Evolutionary conservation across 2,888 invertebrate genomes (phyloP).

Genomic region (Cerastis leucographa): DNA sequence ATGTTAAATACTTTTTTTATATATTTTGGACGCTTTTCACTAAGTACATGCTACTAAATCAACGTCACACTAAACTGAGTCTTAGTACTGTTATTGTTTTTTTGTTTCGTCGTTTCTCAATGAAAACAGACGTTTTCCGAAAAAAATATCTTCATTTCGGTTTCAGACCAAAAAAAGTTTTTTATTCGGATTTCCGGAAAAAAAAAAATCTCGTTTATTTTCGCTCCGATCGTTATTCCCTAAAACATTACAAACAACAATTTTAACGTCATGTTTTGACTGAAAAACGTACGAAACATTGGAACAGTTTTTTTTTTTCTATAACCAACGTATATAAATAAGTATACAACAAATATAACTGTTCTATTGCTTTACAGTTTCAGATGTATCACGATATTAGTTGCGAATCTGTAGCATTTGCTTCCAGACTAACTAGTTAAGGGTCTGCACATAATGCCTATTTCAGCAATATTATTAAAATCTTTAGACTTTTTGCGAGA

Average conservation of each 20-base stretch:
- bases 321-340: conserved; percentile 50
- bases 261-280: conserved; percentile 16
- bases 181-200: not conserved
- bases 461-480: not conserved
- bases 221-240: not conserved
- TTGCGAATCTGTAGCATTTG: conserved; percentile 43
- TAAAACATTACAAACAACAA: not conserved
- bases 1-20: conserved; percentile 46
- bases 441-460: not conserved
- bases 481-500: not conserved
- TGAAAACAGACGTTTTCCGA: conserved; percentile 14
- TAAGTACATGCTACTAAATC: conserved; percentile 82
- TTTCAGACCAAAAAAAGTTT: not conserved
- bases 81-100: conserved; percentile 39
- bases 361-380: conserved; percentile 77
- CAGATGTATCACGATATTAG: conserved; percentile 66
- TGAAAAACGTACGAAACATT: conserved; percentile 33
- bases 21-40: conserved; percentile 81
- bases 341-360: conserved; percentile 69
- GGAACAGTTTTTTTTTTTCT: conserved; percentile 35
- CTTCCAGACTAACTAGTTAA: conserved; percentile 21
- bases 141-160: not conserved
- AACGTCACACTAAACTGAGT: conserved; percentile 71
- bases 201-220: not conserved
- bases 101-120: conserved; percentile 34